Base-by-base conservation (phyloP, 2,888 invertebrate genomes). In the Octonoba sinensis region DNA sequence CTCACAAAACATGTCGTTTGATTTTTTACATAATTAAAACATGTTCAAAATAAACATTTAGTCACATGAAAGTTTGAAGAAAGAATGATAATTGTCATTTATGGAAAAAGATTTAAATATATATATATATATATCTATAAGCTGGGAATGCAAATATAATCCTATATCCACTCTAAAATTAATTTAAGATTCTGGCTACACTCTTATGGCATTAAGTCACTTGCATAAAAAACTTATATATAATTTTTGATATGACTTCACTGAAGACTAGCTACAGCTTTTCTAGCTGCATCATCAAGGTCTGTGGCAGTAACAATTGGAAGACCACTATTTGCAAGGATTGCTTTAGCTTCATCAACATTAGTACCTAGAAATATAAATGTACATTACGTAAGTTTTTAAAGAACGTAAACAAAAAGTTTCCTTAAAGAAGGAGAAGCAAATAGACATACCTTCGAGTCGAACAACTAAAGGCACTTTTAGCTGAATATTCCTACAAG, bases 211-310 rank as follows among this genome's bases (percentile, higher is more conserved):
- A 36, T 4, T 36, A 36, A 36, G 36, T 36, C 36, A 36, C 8
- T 1, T 27, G 8, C 3, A 11, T 36, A 36, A 8, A 36, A 36
- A 36, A 36, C 4, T 36, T 36, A 36, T 36, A 36, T 36, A 36
- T 36, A 36, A 36, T 36, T 36, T 36, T 36, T 3, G 36, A 36
- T 65, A 24, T 56, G 15, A 56, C 4, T 64, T 82, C 67, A 82
- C 22, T 82, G 59, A 66, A 87, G 85, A 84, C 88, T 87, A 54
- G 87, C 85, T 4, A 98, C 97, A 65, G 95, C 97, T 87, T 94
- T 93, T 87, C 92, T 91, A 0, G 99, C 99, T 16, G 98, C 99
- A 87, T 96, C 95, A 86, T 97, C 98, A 81, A 99, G 92, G 89
- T 96, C 92, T 83, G 90, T 90, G 11, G 97, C 96, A 44, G 95